These are phyloP conservation scores for Pogonomyrmex barbatus DNA, from an alignment of 1,140 invertebrate genomes.

Conservation along the genomic window DNA sequence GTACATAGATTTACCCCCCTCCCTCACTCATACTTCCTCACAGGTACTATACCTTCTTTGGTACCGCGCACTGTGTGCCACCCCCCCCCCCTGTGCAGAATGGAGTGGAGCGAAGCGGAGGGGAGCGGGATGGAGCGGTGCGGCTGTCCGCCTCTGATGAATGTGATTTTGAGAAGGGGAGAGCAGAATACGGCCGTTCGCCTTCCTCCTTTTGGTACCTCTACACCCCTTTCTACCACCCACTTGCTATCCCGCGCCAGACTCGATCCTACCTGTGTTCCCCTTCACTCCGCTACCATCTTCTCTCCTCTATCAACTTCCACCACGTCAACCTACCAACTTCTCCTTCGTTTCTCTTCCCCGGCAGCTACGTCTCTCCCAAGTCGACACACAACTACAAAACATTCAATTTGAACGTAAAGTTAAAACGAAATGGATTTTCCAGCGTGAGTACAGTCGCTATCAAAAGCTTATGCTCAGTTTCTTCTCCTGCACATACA, in stretches of 20 bases:
- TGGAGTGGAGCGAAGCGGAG: conserved; percentile 17
- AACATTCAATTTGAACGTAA: conserved; percentile 85
- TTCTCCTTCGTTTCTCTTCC: conserved; percentile 50
- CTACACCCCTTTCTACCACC: conserved; percentile 45
- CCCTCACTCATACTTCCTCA: conserved; percentile 37
- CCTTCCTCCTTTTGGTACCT: conserved; percentile 48
- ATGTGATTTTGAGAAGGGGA: conserved; percentile 82
- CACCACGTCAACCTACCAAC: conserved; percentile 46
- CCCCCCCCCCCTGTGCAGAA: conserved; percentile 20
- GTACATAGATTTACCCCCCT: conserved; percentile 30
- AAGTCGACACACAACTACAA: conserved; percentile 79
- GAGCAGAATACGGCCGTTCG: conserved; percentile 59
- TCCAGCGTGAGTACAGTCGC: conserved; percentile 76
- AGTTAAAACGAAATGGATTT: conserved; percentile 85
- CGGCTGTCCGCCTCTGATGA: conserved; percentile 77
- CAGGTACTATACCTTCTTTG: conserved; percentile 61
- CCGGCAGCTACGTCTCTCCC: conserved; percentile 63
- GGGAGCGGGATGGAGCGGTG: conserved; percentile 38
- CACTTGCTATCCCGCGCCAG: conserved; percentile 15
- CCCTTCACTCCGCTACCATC: conserved; percentile 41
- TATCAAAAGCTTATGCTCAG: conserved; percentile 54
- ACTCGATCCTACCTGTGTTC: conserved; percentile 42
- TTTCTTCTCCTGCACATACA: not conserved
- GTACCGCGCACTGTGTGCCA: conserved; percentile 56
- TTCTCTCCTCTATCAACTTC: conserved; percentile 49